These are phyloP conservation scores for Abrostola triplasia DNA, from an alignment of 2,888 invertebrate species.

Conservation along the genomic window DNA sequence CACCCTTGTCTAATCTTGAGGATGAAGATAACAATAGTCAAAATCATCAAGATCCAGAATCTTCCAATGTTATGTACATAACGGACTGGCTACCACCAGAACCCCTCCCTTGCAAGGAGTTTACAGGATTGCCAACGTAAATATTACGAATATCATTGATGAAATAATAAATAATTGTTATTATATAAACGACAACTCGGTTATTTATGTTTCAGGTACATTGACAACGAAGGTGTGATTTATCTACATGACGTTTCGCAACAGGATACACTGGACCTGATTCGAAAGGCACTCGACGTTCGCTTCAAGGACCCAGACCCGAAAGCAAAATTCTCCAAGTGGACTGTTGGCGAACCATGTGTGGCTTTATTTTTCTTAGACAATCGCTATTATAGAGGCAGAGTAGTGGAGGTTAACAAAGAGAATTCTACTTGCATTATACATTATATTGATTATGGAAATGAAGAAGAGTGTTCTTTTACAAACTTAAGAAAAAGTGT, in stretches of 20 bases:
- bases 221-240: slow-evolving; percentile 83
- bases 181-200: not conserved
- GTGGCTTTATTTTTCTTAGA: slow-evolving; percentile 91
- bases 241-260: slow-evolving; percentile 75
- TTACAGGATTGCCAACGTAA: slow-evolving; percentile 90
- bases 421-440: slow-evolving; percentile 84
- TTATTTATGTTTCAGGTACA: slow-evolving; percentile 68
- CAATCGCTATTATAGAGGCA: slow-evolving; percentile 91
- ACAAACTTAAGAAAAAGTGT: slow-evolving; percentile 89
- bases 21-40: slow-evolving; percentile 38
- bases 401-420: slow-evolving; percentile 81
- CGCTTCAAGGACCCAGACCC: slow-evolving; percentile 81
- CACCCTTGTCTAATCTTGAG: slow-evolving; percentile 50
- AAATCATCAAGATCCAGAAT: slow-evolving; percentile 26
- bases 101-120: slow-evolving; percentile 82
- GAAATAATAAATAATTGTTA: not conserved
- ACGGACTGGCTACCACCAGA: slow-evolving; percentile 89
- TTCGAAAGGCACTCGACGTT: slow-evolving; percentile 83
- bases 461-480: slow-evolving; percentile 90
- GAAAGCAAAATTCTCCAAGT: slow-evolving; percentile 83
- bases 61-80: slow-evolving; percentile 70
- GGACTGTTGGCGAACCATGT: slow-evolving; percentile 90
- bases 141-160: slow-evolving; percentile 64
- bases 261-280: slow-evolving; percentile 79
- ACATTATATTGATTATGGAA: slow-evolving; percentile 95